Conservation (phyloP, 2,113 vertebrate genomes). For the Riparia riparia region DNA sequence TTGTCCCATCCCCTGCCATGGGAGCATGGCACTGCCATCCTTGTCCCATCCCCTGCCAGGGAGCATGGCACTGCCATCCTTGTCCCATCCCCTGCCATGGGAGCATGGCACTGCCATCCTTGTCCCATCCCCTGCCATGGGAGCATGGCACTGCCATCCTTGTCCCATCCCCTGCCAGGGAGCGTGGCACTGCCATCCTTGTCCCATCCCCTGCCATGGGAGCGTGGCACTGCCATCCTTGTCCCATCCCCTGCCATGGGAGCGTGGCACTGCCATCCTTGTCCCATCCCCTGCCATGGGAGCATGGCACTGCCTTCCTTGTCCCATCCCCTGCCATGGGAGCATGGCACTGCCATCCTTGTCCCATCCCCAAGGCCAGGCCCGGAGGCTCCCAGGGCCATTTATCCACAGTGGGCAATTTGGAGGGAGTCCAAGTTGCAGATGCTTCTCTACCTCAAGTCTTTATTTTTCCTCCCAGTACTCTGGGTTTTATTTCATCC, state of each 20-base stretch:
- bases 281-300: neutral
- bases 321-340: neutral
- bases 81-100: neutral
- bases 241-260: neutral
- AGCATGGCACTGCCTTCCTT: neutral
- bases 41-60: neutral
- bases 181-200: neutral
- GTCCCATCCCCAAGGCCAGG: neutral
- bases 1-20: neutral
- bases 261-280: neutral
- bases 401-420: neutral
- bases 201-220: neutral
- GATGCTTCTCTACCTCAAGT: neutral
- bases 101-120: neutral
- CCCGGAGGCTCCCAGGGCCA: neutral
- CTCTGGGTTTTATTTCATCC: neutral
- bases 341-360: neutral
- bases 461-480: neutral
- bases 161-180: neutral
- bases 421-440: constrained; percentile 5
- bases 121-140: neutral
- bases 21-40: neutral
- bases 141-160: neutral
- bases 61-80: neutral
- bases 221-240: neutral